Evolutionary conservation across 1,140 invertebrate species (phyloP).

Genomic region (Phymastichus coffea): DNA sequence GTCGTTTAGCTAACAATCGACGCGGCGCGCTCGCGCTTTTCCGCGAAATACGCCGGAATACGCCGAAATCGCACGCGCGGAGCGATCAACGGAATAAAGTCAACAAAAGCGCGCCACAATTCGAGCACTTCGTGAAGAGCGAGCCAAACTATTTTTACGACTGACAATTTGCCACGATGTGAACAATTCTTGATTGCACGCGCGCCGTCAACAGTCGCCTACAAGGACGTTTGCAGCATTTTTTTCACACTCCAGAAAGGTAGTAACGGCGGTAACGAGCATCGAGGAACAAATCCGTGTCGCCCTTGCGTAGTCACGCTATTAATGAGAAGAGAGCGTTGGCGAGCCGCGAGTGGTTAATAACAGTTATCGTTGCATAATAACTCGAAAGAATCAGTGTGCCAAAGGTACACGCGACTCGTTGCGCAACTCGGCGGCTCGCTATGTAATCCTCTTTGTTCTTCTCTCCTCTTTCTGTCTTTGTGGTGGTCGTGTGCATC

Average conservation of each 20-base stretch:
- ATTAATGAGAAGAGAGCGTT: neutral
- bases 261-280: neutral
- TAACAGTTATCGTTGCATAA: constrained; percentile 6
- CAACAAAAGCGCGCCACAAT: neutral
- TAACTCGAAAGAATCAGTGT: neutral
- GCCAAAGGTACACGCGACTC: neutral
- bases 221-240: no score
- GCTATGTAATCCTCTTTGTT: neutral
- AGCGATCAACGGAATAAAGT: constrained; percentile 21
- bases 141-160: constrained; percentile 1
- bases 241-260: neutral
- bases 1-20: neutral
- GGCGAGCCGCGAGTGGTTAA: neutral
- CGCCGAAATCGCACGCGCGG: neutral
- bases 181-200: no score
- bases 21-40: neutral
- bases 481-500: no score
- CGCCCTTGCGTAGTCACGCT: no score
- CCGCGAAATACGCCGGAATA: constrained; percentile 11
- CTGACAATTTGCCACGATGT: neutral
- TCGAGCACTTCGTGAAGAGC: neutral
- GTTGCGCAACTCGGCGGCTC: neutral
- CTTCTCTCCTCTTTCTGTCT: no score
- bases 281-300: neutral
- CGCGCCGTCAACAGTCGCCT: no score